Percentiles rank a stretch among this genome's conserved stretches.
phyloP scores from a whole-genome alignment of 2,888 invertebrate genomes.

The Apamea sordens region DNA sequence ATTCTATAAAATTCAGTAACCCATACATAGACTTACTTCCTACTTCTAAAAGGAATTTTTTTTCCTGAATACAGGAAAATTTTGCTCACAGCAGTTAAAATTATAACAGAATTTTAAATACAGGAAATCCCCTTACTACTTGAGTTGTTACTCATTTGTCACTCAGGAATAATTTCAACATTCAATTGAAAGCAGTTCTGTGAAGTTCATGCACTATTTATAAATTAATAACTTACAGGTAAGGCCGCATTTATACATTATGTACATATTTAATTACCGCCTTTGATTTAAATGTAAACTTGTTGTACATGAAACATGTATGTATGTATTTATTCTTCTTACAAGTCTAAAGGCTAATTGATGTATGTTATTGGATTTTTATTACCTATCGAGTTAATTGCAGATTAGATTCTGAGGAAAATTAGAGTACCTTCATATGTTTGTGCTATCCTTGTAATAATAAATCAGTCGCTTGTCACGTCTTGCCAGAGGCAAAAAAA shows the following conservation, averaged over 20 bases:
- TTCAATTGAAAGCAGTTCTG: constrained; percentile 46
- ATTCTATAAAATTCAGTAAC: too few species aligned
- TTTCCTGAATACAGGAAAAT: not conserved
- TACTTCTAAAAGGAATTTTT: not conserved
- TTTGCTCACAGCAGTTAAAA: not conserved
- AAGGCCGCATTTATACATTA: constrained; percentile 41
- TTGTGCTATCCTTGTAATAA: not conserved
- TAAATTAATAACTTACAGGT: constrained; percentile 33
- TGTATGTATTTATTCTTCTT: constrained; percentile 48
- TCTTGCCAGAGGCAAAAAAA: not conserved
- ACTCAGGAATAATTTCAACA: constrained; percentile 26
- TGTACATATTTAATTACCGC: constrained; percentile 53
- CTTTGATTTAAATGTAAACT: constrained; percentile 55
- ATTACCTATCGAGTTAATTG: constrained; percentile 32
- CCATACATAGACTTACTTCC: not conserved
- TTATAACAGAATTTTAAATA: constrained; percentile 33
- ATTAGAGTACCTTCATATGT: not conserved
- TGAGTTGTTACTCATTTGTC: constrained; percentile 8
- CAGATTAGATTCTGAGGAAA: constrained; percentile 29
- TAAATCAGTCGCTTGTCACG: not conserved
- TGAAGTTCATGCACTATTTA: constrained; percentile 58
- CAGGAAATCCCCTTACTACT: constrained; percentile 45
- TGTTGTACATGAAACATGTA: constrained; percentile 35
- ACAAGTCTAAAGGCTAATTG: constrained; percentile 33
- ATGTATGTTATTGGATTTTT: constrained; percentile 31